A percentile compares a stretch with the other conserved stretches of the same genome.
These are phyloP conservation scores for Emydoidea blandingii DNA, from an alignment of 2,797 vertebrate species.

Conservation along the genomic window DNA sequence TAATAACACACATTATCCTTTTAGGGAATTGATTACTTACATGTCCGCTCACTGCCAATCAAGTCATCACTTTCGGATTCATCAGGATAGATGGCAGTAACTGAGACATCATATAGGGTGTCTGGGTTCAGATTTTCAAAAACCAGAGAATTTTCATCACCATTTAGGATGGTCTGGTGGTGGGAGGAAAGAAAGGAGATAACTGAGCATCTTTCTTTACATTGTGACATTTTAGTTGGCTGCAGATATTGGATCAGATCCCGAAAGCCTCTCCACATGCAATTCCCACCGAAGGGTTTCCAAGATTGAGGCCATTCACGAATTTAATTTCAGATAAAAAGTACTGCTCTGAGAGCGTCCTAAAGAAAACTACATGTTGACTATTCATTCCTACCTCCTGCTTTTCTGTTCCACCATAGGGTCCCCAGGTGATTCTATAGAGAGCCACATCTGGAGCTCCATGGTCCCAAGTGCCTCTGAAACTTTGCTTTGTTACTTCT, in stretches of 20 bases:
- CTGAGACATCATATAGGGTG: constrained; percentile 88
- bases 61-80: constrained; percentile 96
- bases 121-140: constrained; percentile 90
- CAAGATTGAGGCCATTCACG: neutral
- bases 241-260: neutral
- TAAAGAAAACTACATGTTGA: neutral
- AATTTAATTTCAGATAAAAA: neutral
- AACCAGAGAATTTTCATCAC: constrained; percentile 85
- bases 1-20: neutral
- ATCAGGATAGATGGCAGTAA: constrained; percentile 97
- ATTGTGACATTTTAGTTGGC: neutral
- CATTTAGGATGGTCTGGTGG: constrained; percentile 88
- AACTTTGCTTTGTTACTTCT: constrained; percentile 89
- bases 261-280: neutral
- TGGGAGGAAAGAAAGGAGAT: neutral
- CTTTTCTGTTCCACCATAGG: constrained; percentile 80
- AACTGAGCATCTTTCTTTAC: neutral
- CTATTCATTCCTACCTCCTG: constrained; percentile 76
- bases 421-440: constrained; percentile 91
- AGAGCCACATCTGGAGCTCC: constrained; percentile 93
- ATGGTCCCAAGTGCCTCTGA: constrained; percentile 93
- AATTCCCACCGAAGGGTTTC: neutral
- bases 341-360: neutral
- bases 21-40: constrained; percentile 82
- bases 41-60: constrained; percentile 88